Evolutionary conservation across 2,888 invertebrate genomes (phyloP), one percentile per base, ranked within the genome.

Genomic region (Fragum sueziense): DNA sequence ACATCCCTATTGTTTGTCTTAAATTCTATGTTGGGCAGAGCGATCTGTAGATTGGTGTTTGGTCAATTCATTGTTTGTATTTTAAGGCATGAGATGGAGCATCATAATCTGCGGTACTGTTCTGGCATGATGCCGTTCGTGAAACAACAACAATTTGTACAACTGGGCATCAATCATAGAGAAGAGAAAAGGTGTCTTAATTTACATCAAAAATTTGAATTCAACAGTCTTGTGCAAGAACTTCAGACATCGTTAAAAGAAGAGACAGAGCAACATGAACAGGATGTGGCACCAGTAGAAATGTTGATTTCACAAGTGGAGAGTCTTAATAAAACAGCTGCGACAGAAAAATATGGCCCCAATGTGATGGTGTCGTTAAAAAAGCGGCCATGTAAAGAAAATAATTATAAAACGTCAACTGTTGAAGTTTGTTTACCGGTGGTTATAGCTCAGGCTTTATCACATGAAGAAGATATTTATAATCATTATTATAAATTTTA

Each of bases 381-480:
- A 3, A 87, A 85, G 51, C 83, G 80, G 14, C 86, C 85, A 0
- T 83, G 81, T 75, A 73, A 69, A 17, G 74, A 74, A 3, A 80
- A 75, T 31, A 70, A 75, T 11, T 54, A 74, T 47, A 71, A 54
- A 31, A 70, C 69, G 34, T 77, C 86, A 1, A 57, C 67, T 0
- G 78, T 82, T 11, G 69, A 75, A 0, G 76, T 84, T 2, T 82
- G 81, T 78, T 62, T 86, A 27, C 82, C 86, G 1, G 77, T 84
- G 17, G 72, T 73, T 11, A 75, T 86, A 14, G 86, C 84, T 20
- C 80, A 76, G 34, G 80, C 79, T 22, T 72, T 86, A 9, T 68
- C 84, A 4, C 79, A 71, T 52, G 86, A 86, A 51, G 86, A 86
- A 59, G 84, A 85, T 76, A 25, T 85, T 2, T 81, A 84, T 71